phyloP scores from a whole-genome alignment of 2,113 vertebrate genomes.

The Lycocorax pyrrhopterus region DNA sequence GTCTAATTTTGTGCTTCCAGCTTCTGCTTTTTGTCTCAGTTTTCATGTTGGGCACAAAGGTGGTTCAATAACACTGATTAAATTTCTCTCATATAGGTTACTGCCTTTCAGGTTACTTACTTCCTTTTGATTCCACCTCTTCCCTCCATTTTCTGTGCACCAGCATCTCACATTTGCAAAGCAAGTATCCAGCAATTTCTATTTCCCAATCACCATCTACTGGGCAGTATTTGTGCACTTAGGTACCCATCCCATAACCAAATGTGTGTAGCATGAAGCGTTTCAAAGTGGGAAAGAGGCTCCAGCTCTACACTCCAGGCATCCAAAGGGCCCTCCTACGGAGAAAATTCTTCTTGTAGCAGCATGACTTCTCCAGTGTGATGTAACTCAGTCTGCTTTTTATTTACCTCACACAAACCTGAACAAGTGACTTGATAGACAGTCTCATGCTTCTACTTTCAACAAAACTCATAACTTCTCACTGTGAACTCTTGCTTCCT shows the following conservation, averaged over 20 bases:
- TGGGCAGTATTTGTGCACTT: background rate
- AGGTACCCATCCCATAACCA: background rate
- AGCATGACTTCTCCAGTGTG: background rate
- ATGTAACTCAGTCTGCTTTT: background rate
- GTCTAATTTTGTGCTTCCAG: background rate
- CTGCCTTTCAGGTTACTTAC: background rate
- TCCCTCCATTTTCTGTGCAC: background rate
- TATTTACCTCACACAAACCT: background rate
- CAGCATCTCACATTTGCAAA: background rate
- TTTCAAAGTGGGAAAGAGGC: background rate
- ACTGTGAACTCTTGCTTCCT: background rate
- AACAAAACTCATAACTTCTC: background rate
- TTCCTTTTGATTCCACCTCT: background rate
- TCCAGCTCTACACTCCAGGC: background rate
- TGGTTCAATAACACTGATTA: background rate
- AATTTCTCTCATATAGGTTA: background rate
- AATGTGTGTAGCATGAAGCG: background rate
- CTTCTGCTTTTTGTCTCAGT: background rate
- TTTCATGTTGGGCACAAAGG: background rate
- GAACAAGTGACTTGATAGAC: background rate
- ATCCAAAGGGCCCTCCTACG: background rate
- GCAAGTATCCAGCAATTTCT: background rate
- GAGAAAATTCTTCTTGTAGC: background rate
- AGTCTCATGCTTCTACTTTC: background rate
- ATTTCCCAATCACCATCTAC: background rate